phyloP scores from a whole-genome alignment of 2,113 vertebrate species.

The Lagopus leucura region DNA sequence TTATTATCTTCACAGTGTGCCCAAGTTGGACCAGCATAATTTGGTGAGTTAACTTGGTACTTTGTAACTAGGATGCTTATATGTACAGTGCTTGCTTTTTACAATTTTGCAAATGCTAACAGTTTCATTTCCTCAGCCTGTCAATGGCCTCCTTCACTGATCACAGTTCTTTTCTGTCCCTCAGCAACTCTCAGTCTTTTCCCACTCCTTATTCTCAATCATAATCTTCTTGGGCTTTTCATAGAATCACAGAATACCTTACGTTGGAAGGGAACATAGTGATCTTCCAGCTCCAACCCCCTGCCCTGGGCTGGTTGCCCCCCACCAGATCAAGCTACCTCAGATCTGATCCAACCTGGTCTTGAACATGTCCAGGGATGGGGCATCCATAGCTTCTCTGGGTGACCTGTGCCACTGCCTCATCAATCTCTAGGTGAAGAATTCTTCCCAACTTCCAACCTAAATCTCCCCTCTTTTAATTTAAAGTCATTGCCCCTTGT shows the following conservation, averaged over 20 bases:
- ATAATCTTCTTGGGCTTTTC: background rate
- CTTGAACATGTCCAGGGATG: background rate
- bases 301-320: background rate
- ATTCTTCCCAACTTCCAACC: background rate
- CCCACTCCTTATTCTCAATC: background rate
- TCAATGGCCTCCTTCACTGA: background rate
- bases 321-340: background rate
- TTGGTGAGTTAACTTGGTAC: background rate
- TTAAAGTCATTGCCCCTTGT: background rate
- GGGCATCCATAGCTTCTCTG: background rate
- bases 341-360: background rate
- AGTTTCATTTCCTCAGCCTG: background rate
- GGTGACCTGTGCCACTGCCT: background rate
- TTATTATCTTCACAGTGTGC: conserved; percentile 19
- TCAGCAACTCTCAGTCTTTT: background rate
- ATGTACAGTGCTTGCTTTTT: background rate
- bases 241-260: background rate
- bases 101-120: background rate
- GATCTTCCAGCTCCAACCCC: background rate
- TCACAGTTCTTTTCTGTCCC: background rate
- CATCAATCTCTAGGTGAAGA: background rate
- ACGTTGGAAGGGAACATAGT: background rate
- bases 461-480: background rate
- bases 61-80: background rate
- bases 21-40: background rate